Evolutionary conservation across 2,888 invertebrate species (phyloP).

Genomic region (Portevinia maculata): DNA sequence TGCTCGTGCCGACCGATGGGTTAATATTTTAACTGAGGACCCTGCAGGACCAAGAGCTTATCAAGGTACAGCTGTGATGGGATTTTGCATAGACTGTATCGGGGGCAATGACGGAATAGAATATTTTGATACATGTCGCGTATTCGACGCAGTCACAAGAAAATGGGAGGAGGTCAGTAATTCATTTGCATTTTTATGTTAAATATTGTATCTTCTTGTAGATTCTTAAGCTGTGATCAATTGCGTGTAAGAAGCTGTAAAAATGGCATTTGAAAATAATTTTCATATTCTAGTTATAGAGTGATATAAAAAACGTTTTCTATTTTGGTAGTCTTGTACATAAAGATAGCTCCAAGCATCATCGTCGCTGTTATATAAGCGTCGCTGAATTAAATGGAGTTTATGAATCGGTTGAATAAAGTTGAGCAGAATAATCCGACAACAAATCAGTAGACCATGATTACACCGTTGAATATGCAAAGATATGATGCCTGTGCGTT

Average conservation of each 20-base stretch:
- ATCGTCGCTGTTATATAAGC: constrained; percentile 93
- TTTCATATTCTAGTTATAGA: constrained; percentile 9
- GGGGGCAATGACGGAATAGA: constrained; percentile 94
- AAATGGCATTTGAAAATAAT: constrained; percentile 11
- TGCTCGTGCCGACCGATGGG: constrained; percentile 94
- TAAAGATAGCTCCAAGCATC: constrained; percentile 94
- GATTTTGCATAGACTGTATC: constrained; percentile 92
- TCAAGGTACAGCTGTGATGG: constrained; percentile 95
- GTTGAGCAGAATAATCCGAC: constrained; percentile 93
- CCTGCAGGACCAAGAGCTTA: constrained; percentile 94
- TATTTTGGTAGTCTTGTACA: constrained; percentile 43
- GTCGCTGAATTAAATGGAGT: constrained; percentile 93
- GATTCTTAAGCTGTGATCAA: constrained; percentile 36
- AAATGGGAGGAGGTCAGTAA: constrained; percentile 89
- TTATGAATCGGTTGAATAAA: constrained; percentile 93
- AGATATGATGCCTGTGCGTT: constrained; percentile 95
- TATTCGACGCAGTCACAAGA: constrained; percentile 93
- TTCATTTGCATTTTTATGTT: constrained; percentile 36
- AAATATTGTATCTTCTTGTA: constrained; percentile 21
- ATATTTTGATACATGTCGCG: constrained; percentile 93
- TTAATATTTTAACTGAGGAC: constrained; percentile 87
- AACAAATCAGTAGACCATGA: constrained; percentile 94
- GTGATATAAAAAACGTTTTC: not conserved
- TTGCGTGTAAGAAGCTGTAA: constrained; percentile 18
- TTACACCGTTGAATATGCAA: constrained; percentile 94